Conservation (phyloP, 2,113 vertebrate genomes). For the Lontra canadensis region DNA sequence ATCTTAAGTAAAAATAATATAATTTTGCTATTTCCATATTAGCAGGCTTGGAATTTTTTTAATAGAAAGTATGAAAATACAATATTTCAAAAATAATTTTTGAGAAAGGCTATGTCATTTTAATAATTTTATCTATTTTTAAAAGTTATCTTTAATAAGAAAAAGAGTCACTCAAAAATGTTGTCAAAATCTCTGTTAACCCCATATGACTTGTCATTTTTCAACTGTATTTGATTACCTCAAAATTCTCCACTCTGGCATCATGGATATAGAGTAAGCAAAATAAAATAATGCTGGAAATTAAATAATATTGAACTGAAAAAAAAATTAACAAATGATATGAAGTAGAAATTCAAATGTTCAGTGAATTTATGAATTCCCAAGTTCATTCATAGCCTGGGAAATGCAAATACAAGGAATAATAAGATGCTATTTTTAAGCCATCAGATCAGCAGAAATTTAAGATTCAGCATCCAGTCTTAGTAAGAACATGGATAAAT, state of each 20-base stretch:
- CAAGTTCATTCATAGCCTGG: not conserved
- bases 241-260: not conserved
- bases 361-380: not conserved
- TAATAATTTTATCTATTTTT: not conserved
- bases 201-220: not conserved
- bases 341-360: not conserved
- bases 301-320: no score
- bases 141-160: not conserved
- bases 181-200: not conserved
- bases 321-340: no score
- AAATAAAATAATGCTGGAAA: no score
- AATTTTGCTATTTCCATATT: not conserved
- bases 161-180: not conserved
- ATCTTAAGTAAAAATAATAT: not conserved
- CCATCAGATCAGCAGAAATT: not conserved
- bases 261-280: not conserved
- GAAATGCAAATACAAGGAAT: conserved; percentile 21
- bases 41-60: not conserved
- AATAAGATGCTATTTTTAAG: not conserved
- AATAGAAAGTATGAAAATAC: not conserved
- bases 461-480: not conserved
- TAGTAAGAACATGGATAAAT: not conserved
- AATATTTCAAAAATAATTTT: not conserved
- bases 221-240: not conserved
- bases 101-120: not conserved